phyloP scores from a whole-genome alignment of 2,113 vertebrate genomes.

The Malurus elegans region DNA sequence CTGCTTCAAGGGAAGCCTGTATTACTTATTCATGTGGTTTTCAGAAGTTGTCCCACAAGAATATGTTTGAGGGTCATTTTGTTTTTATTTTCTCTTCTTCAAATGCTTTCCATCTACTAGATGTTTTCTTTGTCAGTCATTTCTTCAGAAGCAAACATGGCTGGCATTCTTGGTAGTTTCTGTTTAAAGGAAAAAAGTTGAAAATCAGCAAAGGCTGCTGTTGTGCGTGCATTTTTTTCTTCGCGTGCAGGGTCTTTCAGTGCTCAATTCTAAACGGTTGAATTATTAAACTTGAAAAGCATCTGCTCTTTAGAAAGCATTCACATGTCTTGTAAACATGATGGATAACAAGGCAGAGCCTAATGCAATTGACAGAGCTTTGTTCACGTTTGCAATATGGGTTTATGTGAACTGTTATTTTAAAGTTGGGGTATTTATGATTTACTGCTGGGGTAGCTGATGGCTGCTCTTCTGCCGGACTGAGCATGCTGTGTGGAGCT shows the following conservation, averaged over 20 bases:
- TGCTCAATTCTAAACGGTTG: constrained; percentile 3
- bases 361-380: constrained; percentile 31
- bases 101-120: not conserved
- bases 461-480: not conserved
- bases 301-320: constrained; percentile 48
- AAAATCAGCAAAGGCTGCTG: not conserved
- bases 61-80: not conserved
- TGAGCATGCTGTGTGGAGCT: not conserved
- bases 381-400: not conserved
- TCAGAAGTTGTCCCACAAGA: not conserved
- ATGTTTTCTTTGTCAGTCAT: not conserved
- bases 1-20: constrained; percentile 15
- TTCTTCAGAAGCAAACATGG: not conserved
- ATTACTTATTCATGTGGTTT: constrained; percentile 39
- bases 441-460: not conserved
- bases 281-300: constrained; percentile 62
- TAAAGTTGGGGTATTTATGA: not conserved
- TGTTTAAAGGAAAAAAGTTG: not conserved
- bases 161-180: not conserved
- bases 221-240: not conserved
- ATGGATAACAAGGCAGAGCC: constrained; percentile 46
- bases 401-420: not conserved
- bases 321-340: constrained; percentile 26
- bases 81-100: constrained; percentile 4
- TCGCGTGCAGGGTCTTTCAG: constrained; percentile 7